Evolutionary conservation across 2,797 vertebrate genomes (phyloP).

Genomic region (Silurus aristotelis): DNA sequence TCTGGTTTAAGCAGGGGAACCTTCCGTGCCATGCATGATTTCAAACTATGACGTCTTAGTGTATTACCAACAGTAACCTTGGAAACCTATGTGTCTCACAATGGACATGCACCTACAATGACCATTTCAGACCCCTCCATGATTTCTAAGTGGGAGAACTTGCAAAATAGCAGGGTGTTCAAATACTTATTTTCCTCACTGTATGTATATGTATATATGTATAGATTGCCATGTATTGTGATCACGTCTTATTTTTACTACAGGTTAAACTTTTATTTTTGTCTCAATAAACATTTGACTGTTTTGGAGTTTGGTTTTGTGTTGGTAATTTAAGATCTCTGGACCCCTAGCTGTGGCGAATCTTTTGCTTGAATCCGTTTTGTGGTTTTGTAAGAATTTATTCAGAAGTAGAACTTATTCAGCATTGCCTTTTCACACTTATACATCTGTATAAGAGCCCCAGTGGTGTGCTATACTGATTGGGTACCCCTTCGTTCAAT

Average conservation of each 20-base stretch:
- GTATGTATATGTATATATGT: too few species aligned
- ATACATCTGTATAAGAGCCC: not conserved
- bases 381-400: conserved; percentile 12
- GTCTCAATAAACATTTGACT: not conserved
- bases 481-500: not conserved
- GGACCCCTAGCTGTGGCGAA: not conserved
- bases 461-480: conserved; percentile 3
- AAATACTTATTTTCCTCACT: too few species aligned
- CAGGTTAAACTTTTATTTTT: not conserved
- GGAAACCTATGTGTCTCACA: too few species aligned
- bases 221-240: too few species aligned
- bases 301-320: not conserved
- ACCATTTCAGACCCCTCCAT: too few species aligned
- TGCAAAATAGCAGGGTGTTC: too few species aligned
- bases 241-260: not conserved
- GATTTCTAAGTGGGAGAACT: too few species aligned
- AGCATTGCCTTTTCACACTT: not conserved
- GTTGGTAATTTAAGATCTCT: not conserved
- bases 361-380: not conserved
- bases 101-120: too few species aligned
- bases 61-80: too few species aligned
- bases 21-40: too few species aligned
- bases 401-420: not conserved
- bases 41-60: too few species aligned
- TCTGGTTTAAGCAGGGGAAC: too few species aligned